phyloP scores from a whole-genome alignment of 92 coral and sea anemone genomes.

The Pocillopora grandis region DNA sequence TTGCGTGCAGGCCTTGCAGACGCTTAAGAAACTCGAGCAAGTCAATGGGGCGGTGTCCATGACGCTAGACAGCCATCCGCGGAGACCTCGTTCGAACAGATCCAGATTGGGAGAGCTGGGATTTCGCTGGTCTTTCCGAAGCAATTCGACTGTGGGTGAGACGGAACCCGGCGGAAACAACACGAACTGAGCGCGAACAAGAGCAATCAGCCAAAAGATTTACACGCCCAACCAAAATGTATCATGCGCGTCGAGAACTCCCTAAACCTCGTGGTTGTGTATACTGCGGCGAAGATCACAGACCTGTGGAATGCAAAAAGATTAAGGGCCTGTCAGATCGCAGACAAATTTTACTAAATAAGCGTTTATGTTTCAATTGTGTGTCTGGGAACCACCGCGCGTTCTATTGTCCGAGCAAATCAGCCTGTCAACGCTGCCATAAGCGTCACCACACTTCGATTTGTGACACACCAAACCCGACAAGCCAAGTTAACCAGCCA shows the following conservation, averaged over 20 bases:
- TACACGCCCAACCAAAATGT: background rate
- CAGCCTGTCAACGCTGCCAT: background rate
- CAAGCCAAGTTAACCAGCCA: background rate
- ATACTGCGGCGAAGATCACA: background rate
- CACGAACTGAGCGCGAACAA: background rate
- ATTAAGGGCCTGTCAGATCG: slow-evolving; percentile 6
- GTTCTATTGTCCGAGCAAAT: slow-evolving; percentile 10
- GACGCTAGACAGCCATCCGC: background rate
- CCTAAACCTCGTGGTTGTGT: background rate
- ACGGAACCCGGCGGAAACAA: background rate
- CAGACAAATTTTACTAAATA: slow-evolving; percentile 1
- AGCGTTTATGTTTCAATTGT: slow-evolving; percentile 28
- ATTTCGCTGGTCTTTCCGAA: background rate
- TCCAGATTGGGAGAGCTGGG: slow-evolving; percentile 1
- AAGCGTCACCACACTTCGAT: background rate
- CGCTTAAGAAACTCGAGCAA: background rate
- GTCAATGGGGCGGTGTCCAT: background rate
- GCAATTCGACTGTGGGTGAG: background rate
- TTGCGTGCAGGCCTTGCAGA: background rate
- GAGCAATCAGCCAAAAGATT: background rate
- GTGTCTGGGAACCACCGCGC: slow-evolving; percentile 14
- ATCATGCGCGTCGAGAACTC: background rate
- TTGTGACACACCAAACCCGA: slow-evolving; percentile 5
- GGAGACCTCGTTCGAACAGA: slow-evolving; percentile 7
- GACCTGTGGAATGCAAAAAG: slow-evolving; percentile 25